Conservation (phyloP, 53 echinoderm and acorn worm species). For the Stichopus horrens region DNA sequence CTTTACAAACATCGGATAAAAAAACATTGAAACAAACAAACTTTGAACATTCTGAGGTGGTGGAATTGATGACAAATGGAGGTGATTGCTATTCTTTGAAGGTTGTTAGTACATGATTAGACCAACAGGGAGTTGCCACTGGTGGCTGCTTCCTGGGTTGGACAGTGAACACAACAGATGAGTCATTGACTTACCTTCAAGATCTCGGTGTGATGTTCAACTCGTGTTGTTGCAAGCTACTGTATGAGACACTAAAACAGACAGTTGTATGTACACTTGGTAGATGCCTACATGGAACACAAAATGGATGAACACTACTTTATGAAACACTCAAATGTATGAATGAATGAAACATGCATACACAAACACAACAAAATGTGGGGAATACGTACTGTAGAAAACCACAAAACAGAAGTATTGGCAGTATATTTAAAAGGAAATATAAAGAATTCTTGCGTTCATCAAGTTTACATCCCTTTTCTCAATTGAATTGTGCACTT, state of each 20-base stretch:
- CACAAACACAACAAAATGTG: background rate
- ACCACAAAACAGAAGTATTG: background rate
- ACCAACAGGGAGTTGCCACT: too few species aligned
- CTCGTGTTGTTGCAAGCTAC: background rate
- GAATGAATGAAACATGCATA: conserved; percentile 29
- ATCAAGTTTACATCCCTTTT: too few species aligned
- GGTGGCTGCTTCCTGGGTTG: background rate
- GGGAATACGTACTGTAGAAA: background rate
- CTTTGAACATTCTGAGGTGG: too few species aligned
- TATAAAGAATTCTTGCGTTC: too few species aligned
- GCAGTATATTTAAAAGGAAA: too few species aligned
- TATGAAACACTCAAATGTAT: background rate
- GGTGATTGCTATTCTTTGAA: too few species aligned
- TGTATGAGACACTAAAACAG: background rate
- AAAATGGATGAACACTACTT: background rate
- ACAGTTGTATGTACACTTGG: conserved; percentile 18
- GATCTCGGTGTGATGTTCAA: background rate
- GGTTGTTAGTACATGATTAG: too few species aligned
- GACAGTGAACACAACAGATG: background rate
- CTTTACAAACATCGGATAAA: too few species aligned
- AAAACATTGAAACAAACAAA: too few species aligned
- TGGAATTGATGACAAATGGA: too few species aligned
- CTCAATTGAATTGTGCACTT: too few species aligned
- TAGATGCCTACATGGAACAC: conserved; percentile 33
- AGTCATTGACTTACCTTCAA: background rate